These are phyloP conservation scores for human (Homo sapiens) DNA, from an alignment of 2,113 vertebrate genomes.

Conservation along the genomic window GRCh38 chr6:46480001-46480500, in stretches of 20 bases:
- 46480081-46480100: neutral
- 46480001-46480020: neutral
- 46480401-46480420: neutral
- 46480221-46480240: neutral
- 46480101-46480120: neutral
- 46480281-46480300: neutral
- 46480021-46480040: neutral
- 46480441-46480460: neutral
- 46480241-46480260: neutral
- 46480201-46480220: neutral
- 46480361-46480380: neutral
- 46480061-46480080: neutral
- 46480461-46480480: neutral
- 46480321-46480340: neutral
- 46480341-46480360: neutral
- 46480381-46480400: neutral
- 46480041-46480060: neutral
- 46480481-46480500: neutral
- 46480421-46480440: neutral
- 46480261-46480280: neutral
- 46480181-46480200: neutral
- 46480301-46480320: neutral
- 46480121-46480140: neutral
- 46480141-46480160: neutral
- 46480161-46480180: neutral